phyloP scores from a whole-genome alignment of 1,140 invertebrate species.

The Heliconius hermathena region DNA sequence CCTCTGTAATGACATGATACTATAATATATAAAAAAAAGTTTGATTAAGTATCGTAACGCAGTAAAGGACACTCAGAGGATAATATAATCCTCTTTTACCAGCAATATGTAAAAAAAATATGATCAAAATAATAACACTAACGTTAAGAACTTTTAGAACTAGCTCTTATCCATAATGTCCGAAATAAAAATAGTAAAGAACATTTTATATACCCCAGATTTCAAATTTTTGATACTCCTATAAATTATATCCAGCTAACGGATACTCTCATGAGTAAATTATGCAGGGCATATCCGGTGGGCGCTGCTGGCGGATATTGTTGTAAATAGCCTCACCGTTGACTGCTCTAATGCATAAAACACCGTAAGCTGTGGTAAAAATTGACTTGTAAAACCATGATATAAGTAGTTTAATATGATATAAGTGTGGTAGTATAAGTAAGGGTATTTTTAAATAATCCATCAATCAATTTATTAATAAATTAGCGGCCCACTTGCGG shows the following conservation, averaged over 20 bases:
- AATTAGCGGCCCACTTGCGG: no score
- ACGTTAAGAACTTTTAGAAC: not conserved
- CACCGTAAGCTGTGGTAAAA: not conserved
- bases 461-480: no score
- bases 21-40: no score
- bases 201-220: not conserved
- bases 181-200: not conserved
- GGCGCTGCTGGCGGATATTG: not conserved
- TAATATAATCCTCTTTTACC: no score
- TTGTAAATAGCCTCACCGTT: not conserved
- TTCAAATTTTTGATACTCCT: not conserved
- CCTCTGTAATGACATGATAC: no score
- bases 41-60: no score
- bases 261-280: slow-evolving; percentile 4
- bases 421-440: no score
- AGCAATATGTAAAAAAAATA: no score
- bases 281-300: not conserved
- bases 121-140: no score
- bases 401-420: not conserved
- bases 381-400: not conserved
- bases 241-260: slow-evolving; percentile 1
- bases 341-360: not conserved
- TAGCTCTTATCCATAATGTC: not conserved
- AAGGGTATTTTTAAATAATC: no score
- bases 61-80: no score